A percentile compares a stretch with the other conserved stretches of the same genome.
These are phyloP conservation scores for Choristoneura rosaceana DNA, from an alignment of 2,888 invertebrate genomes.

Conservation along the genomic window DNA sequence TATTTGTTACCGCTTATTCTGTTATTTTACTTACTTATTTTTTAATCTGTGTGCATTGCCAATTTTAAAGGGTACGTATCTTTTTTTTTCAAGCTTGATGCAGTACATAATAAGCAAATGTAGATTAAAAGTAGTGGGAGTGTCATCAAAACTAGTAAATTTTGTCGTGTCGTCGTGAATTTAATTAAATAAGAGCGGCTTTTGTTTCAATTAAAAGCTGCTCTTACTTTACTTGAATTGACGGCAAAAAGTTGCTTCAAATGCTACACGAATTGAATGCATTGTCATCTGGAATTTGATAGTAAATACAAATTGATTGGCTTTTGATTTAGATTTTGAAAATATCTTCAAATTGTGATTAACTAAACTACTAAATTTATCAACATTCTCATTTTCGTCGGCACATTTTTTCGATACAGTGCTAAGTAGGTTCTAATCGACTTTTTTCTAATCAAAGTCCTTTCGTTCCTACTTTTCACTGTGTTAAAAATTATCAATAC, in stretches of 20 bases:
- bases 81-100: no score
- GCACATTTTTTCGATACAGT: constrained; percentile 6
- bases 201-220: constrained; percentile 28
- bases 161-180: constrained; percentile 40
- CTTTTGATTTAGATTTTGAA: constrained; percentile 47
- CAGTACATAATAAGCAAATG: neutral
- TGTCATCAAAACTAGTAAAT: neutral
- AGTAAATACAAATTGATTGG: constrained; percentile 52
- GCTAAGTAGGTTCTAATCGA: constrained; percentile 42
- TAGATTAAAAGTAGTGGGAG: neutral
- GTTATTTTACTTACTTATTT: no score
- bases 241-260: neutral
- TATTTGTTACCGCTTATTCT: no score
- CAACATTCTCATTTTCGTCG: neutral
- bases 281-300: constrained; percentile 34
- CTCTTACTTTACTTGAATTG: constrained; percentile 26
- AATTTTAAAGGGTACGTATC: no score
- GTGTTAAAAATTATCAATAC: constrained; percentile 37
- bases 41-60: no score
- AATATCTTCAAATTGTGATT: constrained; percentile 57
- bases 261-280: neutral
- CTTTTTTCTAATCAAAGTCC: constrained; percentile 45
- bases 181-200: constrained; percentile 54
- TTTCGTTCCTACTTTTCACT: constrained; percentile 55
- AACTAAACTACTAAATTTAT: constrained; percentile 46